These are phyloP conservation scores for Drosophila affinis DNA, from an alignment of 2,888 invertebrate species.

Conservation along the genomic window DNA sequence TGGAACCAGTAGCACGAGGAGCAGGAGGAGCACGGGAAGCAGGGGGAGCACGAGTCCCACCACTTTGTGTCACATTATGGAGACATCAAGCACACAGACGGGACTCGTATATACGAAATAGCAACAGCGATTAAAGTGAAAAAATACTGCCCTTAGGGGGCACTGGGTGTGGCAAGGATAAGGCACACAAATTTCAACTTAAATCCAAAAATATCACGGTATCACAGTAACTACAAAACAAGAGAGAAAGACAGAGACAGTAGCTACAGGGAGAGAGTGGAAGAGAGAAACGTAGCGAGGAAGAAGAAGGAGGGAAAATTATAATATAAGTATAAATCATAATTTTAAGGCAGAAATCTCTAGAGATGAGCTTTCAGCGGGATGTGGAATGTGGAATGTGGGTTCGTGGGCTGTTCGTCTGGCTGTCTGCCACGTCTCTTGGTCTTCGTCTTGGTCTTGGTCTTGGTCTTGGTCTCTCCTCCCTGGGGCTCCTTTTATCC, in stretches of 20 bases:
- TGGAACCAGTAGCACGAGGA: slow-evolving; percentile 49
- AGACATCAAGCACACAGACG: slow-evolving; percentile 72
- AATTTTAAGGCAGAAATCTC: slow-evolving; percentile 74
- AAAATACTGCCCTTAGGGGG: slow-evolving; percentile 38
- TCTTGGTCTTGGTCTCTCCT: background rate
- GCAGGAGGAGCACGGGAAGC: slow-evolving; percentile 35
- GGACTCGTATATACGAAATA: slow-evolving; percentile 61
- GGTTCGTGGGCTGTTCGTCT: slow-evolving; percentile 39
- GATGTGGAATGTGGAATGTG: slow-evolving; percentile 9
- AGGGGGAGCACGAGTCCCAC: slow-evolving; percentile 31
- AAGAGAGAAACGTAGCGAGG: background rate
- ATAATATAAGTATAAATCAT: slow-evolving; percentile 73
- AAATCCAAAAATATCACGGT: slow-evolving; percentile 47
- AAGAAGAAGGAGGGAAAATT: slow-evolving; percentile 22
- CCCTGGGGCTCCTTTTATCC: slow-evolving; percentile 22
- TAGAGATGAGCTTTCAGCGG: slow-evolving; percentile 73
- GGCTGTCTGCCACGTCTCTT: slow-evolving; percentile 3
- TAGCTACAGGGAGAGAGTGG: slow-evolving; percentile 4
- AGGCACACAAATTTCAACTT: slow-evolving; percentile 40
- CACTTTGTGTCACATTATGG: slow-evolving; percentile 67
- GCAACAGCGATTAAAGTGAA: slow-evolving; percentile 56
- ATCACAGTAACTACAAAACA: slow-evolving; percentile 56
- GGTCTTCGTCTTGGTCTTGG: no score
- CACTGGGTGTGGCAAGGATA: slow-evolving; percentile 36
- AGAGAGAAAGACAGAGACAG: slow-evolving; percentile 3